phyloP scores from a whole-genome alignment of 1,140 invertebrate species.

The Bombus breviceps region DNA sequence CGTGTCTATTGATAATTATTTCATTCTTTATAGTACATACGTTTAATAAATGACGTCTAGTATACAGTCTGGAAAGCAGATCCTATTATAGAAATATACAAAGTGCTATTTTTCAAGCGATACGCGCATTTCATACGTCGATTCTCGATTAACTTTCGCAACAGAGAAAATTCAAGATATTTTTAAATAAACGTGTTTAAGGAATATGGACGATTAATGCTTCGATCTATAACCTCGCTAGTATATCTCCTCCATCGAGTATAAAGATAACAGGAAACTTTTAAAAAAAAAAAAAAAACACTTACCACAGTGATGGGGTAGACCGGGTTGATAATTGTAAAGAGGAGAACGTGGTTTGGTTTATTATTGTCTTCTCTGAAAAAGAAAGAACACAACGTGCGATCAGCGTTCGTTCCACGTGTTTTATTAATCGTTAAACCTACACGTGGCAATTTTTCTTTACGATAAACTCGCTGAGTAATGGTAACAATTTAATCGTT shows the following conservation, averaged over 20 bases:
- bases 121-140: background rate
- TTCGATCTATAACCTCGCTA: too few relatives aligned
- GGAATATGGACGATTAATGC: too few relatives aligned
- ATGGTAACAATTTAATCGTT: constrained; percentile 36
- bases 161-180: background rate
- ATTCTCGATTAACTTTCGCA: background rate
- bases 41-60: background rate
- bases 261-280: background rate
- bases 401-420: background rate
- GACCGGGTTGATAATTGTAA: constrained; percentile 97
- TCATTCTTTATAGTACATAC: too few relatives aligned
- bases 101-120: background rate
- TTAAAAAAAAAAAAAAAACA: constrained; percentile 69
- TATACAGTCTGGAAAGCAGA: background rate
- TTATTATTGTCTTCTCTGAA: constrained; percentile 83
- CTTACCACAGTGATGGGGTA: constrained; percentile 99
- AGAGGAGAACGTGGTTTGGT: constrained; percentile 96
- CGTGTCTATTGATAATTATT: background rate
- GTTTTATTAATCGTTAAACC: background rate
- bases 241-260: background rate
- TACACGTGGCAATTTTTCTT: background rate
- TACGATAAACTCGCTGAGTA: background rate
- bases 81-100: background rate
- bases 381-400: constrained; percentile 36
- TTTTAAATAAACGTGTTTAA: too few relatives aligned